phyloP scores from a whole-genome alignment of 1,140 invertebrate species.

The Prorops nasuta region DNA sequence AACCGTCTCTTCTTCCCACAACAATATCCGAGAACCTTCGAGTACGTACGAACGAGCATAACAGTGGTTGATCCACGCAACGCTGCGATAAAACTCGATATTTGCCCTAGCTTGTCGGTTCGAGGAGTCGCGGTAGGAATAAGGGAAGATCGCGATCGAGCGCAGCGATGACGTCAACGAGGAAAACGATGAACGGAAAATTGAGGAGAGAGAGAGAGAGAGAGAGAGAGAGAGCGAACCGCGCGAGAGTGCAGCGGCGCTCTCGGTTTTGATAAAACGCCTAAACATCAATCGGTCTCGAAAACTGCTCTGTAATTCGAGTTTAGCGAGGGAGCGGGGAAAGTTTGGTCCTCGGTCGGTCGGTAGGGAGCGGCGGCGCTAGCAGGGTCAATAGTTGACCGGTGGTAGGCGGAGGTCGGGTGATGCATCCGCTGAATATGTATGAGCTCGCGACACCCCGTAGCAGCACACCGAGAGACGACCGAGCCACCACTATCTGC shows the following conservation, averaged over 20 bases:
- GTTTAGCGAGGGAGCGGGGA: constrained; percentile 35
- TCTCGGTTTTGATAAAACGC: constrained; percentile 46
- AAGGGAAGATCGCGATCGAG: too few relatives aligned
- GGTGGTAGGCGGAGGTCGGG: constrained; percentile 34
- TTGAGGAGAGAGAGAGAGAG: too few relatives aligned
- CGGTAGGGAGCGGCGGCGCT: constrained; percentile 23
- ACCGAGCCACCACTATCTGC: constrained; percentile 53
- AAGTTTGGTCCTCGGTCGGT: constrained; percentile 42
- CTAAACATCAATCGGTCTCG: constrained; percentile 54
- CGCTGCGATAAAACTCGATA: too few relatives aligned
- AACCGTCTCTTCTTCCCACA: constrained; percentile 21
- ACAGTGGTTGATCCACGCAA: too few relatives aligned
- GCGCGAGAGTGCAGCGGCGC: constrained; percentile 21
- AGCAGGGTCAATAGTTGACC: constrained; percentile 52
- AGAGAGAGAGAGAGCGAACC: not conserved
- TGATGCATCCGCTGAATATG: constrained; percentile 56
- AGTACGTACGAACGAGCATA: too few relatives aligned
- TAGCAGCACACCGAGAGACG: constrained; percentile 25
- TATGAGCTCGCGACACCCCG: constrained; percentile 54
- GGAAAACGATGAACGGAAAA: too few relatives aligned
- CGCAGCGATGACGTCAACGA: too few relatives aligned
- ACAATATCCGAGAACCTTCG: too few relatives aligned
- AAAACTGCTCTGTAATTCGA: constrained; percentile 54
- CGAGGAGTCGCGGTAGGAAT: too few relatives aligned
- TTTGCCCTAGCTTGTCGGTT: too few relatives aligned